A percentile compares a stretch with the other conserved stretches of the same genome.
Conservation (phyloP, 2,797 vertebrate species). For the Pseudochirops corinnae region DNA sequence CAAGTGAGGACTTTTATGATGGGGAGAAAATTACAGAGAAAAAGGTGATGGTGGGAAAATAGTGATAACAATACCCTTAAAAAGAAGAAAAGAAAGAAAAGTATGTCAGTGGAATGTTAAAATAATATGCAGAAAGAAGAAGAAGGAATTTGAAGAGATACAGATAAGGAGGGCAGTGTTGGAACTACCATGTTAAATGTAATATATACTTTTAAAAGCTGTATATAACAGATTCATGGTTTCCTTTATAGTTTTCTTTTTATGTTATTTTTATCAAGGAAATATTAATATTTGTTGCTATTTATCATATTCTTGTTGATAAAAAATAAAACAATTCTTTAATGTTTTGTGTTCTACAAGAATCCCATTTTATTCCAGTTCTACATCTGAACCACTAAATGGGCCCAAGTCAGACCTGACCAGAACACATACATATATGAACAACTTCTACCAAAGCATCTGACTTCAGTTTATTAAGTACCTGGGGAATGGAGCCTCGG, state of each 20-base stretch:
- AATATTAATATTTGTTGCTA: not conserved
- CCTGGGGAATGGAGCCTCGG: not conserved
- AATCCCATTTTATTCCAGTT: not conserved
- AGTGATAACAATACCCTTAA: not conserved
- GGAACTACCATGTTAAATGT: not conserved
- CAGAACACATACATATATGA: not conserved
- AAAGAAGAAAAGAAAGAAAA: not conserved
- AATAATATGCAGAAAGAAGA: not conserved
- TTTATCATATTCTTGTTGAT: not conserved
- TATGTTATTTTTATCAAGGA: not conserved
- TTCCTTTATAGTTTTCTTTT: not conserved
- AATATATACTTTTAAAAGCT: not conserved
- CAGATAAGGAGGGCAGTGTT: not conserved
- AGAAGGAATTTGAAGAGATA: not conserved
- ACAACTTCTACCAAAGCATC: not conserved
- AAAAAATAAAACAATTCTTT: not conserved
- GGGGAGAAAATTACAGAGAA: not conserved
- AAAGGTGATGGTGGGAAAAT: not conserved
- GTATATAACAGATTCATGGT: not conserved
- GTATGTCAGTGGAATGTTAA: not conserved
- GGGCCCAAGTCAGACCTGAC: not conserved
- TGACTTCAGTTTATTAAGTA: conserved; percentile 1
- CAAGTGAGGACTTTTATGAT: not conserved
- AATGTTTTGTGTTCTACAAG: not conserved
- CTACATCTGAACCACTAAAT: not conserved